These are phyloP conservation scores for Clupea harengus DNA, from an alignment of 2,113 vertebrate genomes.

Conservation along the genomic window DNA sequence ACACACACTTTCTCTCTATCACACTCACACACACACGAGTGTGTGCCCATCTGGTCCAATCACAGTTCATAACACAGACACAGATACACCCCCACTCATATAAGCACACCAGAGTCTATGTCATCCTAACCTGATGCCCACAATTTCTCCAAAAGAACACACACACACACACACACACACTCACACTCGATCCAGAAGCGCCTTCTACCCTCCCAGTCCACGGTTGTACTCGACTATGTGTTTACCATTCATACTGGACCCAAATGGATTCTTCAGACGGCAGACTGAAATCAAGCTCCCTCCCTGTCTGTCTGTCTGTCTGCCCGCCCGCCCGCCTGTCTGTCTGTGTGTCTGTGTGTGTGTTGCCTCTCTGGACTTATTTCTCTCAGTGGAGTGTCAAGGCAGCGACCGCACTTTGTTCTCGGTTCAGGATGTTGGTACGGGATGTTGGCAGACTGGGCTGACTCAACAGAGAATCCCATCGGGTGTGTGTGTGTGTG, in stretches of 20 bases:
- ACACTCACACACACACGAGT: background rate
- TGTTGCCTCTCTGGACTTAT: background rate
- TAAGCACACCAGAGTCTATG: background rate
- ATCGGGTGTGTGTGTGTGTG: background rate
- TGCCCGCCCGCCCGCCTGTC: background rate
- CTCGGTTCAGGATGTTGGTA: constrained; percentile 4
- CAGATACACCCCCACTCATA: background rate
- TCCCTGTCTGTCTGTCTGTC: background rate
- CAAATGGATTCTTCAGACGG: background rate
- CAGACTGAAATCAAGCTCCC: background rate
- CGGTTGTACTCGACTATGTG: background rate
- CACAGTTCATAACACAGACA: background rate
- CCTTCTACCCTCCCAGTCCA: too few species aligned
- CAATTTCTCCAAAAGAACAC: background rate
- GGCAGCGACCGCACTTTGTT: background rate
- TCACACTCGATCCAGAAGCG: background rate
- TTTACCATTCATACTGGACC: background rate
- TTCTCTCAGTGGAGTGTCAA: background rate
- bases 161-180: background rate
- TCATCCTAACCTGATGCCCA: background rate
- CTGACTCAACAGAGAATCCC: background rate
- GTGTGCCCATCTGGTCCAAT: too few species aligned
- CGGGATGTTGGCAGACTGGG: constrained; percentile 14
- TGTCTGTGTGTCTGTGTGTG: background rate
- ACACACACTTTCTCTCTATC: too few species aligned